Conservation (phyloP, 2,888 invertebrate genomes). For the Drosophila barbarae region DNA sequence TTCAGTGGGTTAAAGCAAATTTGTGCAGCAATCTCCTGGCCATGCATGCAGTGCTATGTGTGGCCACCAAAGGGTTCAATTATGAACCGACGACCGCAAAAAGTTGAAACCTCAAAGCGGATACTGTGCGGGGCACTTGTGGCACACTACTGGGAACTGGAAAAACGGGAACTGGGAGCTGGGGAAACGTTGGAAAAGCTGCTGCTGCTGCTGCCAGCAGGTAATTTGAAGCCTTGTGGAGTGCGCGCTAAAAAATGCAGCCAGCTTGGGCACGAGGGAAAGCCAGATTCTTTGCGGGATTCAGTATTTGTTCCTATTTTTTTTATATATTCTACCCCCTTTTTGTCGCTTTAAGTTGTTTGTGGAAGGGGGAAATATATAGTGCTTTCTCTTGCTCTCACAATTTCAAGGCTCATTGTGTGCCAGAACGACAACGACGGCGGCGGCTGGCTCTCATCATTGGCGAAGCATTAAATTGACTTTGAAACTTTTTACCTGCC, state of each 20-base stretch:
- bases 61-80: slow-evolving; percentile 65
- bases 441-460: slow-evolving; percentile 38
- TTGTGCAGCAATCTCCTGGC: slow-evolving; percentile 44
- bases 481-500: slow-evolving; percentile 65
- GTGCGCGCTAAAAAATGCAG: slow-evolving; percentile 34
- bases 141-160: slow-evolving; percentile 19
- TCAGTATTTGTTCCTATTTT: slow-evolving; percentile 1
- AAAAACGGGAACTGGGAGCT: slow-evolving; percentile 1
- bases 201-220: slow-evolving; percentile 8
- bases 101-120: slow-evolving; percentile 47
- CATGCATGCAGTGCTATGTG: slow-evolving; percentile 2
- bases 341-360: slow-evolving; percentile 47
- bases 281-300: slow-evolving; percentile 27
- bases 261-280: slow-evolving; percentile 20
- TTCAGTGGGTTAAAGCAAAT: slow-evolving; percentile 55
- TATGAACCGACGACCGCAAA: slow-evolving; percentile 53
- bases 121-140: slow-evolving; percentile 39
- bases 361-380: slow-evolving; percentile 4
- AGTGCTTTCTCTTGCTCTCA: slow-evolving; percentile 20
- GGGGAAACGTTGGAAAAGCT: slow-evolving; percentile 2
- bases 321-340: background rate
- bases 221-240: slow-evolving; percentile 39
- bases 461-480: slow-evolving; percentile 67
- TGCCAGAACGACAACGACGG: slow-evolving; percentile 9
- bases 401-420: slow-evolving; percentile 71